A percentile compares a stretch with the other conserved stretches of the same genome.
Conservation (phyloP, 2,113 vertebrate genomes). For the Scartelaos histophorus region DNA sequence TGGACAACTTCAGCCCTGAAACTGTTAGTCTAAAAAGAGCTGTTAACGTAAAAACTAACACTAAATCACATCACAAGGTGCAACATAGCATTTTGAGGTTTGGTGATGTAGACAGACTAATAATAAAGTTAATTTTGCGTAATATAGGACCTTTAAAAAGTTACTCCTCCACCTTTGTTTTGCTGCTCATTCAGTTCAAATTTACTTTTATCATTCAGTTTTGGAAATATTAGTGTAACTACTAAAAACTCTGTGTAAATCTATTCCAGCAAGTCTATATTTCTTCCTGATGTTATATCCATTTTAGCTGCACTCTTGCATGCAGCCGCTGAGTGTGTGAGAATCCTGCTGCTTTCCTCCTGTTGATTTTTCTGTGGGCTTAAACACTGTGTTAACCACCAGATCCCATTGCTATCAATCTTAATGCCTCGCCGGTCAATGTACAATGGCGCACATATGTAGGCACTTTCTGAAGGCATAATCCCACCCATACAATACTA, state of each 20-base stretch:
- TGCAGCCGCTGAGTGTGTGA: slow-evolving; percentile 69
- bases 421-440: slow-evolving; percentile 66
- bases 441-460: slow-evolving; percentile 71
- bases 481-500: slow-evolving; percentile 37
- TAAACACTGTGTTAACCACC: slow-evolving; percentile 77
- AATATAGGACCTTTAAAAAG: not conserved
- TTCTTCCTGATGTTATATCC: slow-evolving; percentile 69
- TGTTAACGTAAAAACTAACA: too few species aligned
- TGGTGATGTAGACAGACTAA: too few species aligned
- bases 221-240: slow-evolving; percentile 1
- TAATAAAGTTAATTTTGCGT: too few species aligned
- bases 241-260: slow-evolving; percentile 38
- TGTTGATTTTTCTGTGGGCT: slow-evolving; percentile 59
- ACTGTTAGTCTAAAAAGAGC: too few species aligned
- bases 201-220: slow-evolving; percentile 1
- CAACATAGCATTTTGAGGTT: too few species aligned
- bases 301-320: slow-evolving; percentile 61
- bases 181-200: not conserved
- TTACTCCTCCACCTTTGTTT: not conserved
- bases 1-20: too few species aligned
- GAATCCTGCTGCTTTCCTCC: slow-evolving; percentile 66
- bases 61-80: too few species aligned
- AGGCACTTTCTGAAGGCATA: slow-evolving; percentile 74
- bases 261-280: slow-evolving; percentile 61
- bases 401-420: slow-evolving; percentile 77